These are phyloP conservation scores for Meteorus cinctellus DNA, from an alignment of 2,888 invertebrate genomes.

Conservation along the genomic window DNA sequence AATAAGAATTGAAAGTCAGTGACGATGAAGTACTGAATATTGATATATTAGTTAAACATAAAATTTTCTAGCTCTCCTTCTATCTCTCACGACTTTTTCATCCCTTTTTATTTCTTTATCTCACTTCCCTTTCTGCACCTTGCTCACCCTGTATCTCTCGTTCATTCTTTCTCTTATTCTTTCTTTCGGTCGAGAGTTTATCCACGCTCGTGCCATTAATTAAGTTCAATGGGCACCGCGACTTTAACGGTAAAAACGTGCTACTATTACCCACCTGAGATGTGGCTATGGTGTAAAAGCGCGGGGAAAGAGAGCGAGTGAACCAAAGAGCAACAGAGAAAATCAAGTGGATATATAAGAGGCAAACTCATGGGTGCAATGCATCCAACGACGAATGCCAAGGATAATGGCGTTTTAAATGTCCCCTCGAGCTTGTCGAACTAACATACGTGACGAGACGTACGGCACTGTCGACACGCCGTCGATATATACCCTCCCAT, in stretches of 20 bases:
- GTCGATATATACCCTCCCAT: constrained; percentile 13
- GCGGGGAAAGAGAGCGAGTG: constrained; percentile 39
- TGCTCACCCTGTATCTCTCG: constrained; percentile 16
- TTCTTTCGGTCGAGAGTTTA: constrained; percentile 27
- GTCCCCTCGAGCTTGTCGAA: constrained; percentile 31
- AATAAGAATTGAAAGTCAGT: not conserved
- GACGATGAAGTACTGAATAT: constrained; percentile 9
- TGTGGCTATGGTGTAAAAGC: constrained; percentile 27
- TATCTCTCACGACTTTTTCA: constrained; percentile 26
- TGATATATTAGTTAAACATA: not conserved
- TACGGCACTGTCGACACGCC: constrained; percentile 19
- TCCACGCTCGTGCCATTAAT: constrained; percentile 55
- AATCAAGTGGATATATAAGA: constrained; percentile 12
- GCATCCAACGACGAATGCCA: constrained; percentile 29
- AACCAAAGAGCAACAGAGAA: constrained; percentile 35
- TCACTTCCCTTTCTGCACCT: not conserved
- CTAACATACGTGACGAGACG: constrained; percentile 32
- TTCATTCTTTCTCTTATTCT: constrained; percentile 31
- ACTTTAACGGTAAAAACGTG: constrained; percentile 62
- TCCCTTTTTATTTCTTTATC: constrained; percentile 44
- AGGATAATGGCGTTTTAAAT: constrained; percentile 39
- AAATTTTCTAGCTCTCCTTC: constrained; percentile 4
- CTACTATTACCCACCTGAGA: constrained; percentile 51
- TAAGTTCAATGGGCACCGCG: constrained; percentile 56
- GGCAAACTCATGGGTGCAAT: constrained; percentile 23